Evolutionary conservation across 30 jellyfish, hydroid and myxozoan genomes (phyloP), one percentile per base, ranked within the genome.

Genomic region (Turritopsis dohrnii): DNA sequence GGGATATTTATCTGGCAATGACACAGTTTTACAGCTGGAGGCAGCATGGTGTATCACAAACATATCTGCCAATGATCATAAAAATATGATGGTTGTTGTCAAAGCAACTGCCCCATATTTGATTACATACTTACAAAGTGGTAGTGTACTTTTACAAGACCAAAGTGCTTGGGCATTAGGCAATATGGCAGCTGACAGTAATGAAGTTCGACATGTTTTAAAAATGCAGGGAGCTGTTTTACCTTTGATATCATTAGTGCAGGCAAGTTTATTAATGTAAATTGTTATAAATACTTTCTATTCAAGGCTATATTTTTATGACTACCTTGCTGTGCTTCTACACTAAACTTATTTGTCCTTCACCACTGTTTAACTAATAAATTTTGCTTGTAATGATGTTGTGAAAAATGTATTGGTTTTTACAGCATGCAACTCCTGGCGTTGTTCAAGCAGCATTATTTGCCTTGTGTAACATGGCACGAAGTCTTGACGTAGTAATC

Each of bases 101-200:
- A 93, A 93, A 29, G 81, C 93, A 18, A 84, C 96, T 77, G 87
- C 95, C 21, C 91, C 96, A 1, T 93, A 93, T 76, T 71, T 93
- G 74, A 88, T 93, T 54, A 90, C 96, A 52, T 88, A 84, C 71
- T 84, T 93, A 76, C 66, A 85, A 25, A 88, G 95, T 83, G 95
- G 93, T n/a, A 80, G 81, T 66, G 86, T 54, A 3, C 74, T 88
- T 16, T 65, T 75, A 82, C 95, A 83, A 66, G 96, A 93, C 41
- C 89, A 84, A 20, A 65, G 98, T 79, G 96, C 96, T 18, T 87
- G 96, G 83, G 98, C 96, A 4, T 76, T 93, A 24, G 98, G 98
- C 24, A 93, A 93, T 52, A 84, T 93, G 84, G 98, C 98, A 19
- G 95, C 96, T 13, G 92, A 88, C 79, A 88, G 94, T 24, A 85